phyloP scores from a whole-genome alignment of 30 jellyfish, hydroid and myxozoan species.

The Hydra vulgaris region DNA sequence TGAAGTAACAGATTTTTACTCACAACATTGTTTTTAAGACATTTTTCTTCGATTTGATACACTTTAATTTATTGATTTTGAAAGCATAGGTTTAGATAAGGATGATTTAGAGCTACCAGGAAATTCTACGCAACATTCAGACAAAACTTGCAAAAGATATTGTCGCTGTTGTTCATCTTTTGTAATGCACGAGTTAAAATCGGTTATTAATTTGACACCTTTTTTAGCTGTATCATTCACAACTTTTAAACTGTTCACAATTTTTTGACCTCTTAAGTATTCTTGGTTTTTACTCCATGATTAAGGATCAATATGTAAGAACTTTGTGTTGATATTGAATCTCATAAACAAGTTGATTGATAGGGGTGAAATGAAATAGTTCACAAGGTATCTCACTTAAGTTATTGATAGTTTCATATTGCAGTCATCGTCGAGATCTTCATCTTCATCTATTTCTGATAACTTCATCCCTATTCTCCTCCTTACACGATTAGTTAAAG shows the following conservation, averaged over 20 bases:
- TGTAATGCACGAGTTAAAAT: neutral
- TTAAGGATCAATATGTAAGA: neutral
- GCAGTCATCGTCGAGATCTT: neutral
- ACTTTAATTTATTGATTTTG: too few species aligned
- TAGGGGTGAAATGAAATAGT: neutral
- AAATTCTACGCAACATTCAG: neutral
- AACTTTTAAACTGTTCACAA: neutral
- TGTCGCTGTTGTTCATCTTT: neutral
- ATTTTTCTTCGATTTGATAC: too few species aligned
- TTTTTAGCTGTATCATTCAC: neutral
- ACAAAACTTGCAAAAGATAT: neutral
- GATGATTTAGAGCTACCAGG: neutral
- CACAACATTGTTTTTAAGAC: too few species aligned
- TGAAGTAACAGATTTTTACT: too few species aligned
- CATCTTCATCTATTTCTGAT: neutral
- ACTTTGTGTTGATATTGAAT: neutral
- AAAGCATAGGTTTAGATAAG: too few species aligned
- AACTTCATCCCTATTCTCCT: neutral
- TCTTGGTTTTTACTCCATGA: neutral
- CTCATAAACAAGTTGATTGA: neutral
- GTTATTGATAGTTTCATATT: neutral
- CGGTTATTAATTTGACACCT: neutral
- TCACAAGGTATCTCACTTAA: neutral
- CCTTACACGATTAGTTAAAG: neutral
- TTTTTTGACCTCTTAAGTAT: neutral